These are phyloP conservation scores for Tetraodon nigroviridis DNA, from an alignment of 2,113 vertebrate genomes.

Conservation along the genomic window DNA sequence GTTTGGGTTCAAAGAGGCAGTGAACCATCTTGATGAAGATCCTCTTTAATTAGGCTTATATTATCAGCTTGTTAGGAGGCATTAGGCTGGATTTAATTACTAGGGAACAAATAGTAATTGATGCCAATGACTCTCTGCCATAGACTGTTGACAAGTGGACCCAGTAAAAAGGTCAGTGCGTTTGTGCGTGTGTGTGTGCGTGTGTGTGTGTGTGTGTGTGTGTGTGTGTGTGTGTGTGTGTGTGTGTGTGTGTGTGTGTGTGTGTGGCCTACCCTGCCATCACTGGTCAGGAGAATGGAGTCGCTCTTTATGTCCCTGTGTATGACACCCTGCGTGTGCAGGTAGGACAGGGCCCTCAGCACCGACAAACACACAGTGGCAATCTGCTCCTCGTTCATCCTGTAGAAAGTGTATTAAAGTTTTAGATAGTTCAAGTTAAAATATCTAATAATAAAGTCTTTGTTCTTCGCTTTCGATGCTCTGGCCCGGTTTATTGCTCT, in stretches of 20 bases:
- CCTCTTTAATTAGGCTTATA: constrained; percentile 59
- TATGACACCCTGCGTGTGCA: constrained; percentile 97
- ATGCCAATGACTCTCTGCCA: constrained; percentile 61
- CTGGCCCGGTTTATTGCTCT: not conserved
- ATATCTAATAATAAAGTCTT: too few relatives aligned
- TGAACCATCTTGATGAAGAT: constrained; percentile 49
- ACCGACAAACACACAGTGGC: constrained; percentile 95
- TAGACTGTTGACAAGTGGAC: constrained; percentile 45
- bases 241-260: constrained; percentile 16
- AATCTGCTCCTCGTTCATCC: constrained; percentile 99
- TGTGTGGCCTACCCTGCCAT: constrained; percentile 83
- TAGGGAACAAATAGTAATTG: constrained; percentile 50
- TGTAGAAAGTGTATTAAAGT: constrained; percentile 44
- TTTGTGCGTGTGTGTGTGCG: too few relatives aligned
- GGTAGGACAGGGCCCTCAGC: constrained; percentile 90
- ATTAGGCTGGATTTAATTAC: constrained; percentile 69
- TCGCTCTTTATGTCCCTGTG: constrained; percentile 99
- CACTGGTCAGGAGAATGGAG: constrained; percentile 96
- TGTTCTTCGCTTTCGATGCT: not conserved
- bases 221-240: too few relatives aligned
- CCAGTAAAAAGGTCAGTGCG: constrained; percentile 38
- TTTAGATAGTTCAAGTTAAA: too few relatives aligned
- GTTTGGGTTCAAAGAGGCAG: constrained; percentile 19
- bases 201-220: constrained; percentile 18
- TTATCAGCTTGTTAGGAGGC: constrained; percentile 63